A percentile compares a stretch with the other conserved stretches of the same genome.
Conservation (phyloP, 2,797 vertebrate species). For the Clarias platycephalus region DNA sequence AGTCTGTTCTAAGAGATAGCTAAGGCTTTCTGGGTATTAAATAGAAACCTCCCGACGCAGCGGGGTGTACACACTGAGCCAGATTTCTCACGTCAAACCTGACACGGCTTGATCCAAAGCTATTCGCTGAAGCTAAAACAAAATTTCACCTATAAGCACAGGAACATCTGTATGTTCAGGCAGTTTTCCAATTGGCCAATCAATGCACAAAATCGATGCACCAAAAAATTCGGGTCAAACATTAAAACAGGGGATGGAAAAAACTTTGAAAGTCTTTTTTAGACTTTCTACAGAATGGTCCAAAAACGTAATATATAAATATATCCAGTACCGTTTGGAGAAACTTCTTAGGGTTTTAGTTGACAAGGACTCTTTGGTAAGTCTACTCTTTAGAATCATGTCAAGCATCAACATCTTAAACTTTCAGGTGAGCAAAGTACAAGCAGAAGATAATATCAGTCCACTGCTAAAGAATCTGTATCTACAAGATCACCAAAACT, state of each 20-base stretch:
- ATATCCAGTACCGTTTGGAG: neutral
- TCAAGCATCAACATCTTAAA: neutral
- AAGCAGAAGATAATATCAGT: neutral
- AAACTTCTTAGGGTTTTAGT: neutral
- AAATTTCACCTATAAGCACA: neutral
- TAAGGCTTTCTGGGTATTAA: slow-evolving; percentile 45
- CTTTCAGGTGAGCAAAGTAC: neutral
- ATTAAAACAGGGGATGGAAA: neutral
- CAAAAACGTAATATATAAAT: neutral
- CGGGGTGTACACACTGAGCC: slow-evolving; percentile 17
- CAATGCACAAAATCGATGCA: neutral
- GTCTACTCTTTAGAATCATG: neutral
- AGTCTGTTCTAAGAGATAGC: slow-evolving; percentile 19
- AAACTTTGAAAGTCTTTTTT: neutral
- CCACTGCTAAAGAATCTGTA: neutral
- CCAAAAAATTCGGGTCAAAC: neutral
- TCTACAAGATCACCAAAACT: neutral
- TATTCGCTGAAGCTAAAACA: neutral
- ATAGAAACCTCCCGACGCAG: slow-evolving; percentile 42
- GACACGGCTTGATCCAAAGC: slow-evolving; percentile 25
- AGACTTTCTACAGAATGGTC: neutral
- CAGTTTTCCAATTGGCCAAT: neutral
- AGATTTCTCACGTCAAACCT: slow-evolving; percentile 31
- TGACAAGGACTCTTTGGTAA: neutral
- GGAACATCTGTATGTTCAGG: neutral